Evolutionary conservation across 1,140 invertebrate species (phyloP), one percentile per base, ranked within the genome.

Genomic region (Drosophila aff.): DNA sequence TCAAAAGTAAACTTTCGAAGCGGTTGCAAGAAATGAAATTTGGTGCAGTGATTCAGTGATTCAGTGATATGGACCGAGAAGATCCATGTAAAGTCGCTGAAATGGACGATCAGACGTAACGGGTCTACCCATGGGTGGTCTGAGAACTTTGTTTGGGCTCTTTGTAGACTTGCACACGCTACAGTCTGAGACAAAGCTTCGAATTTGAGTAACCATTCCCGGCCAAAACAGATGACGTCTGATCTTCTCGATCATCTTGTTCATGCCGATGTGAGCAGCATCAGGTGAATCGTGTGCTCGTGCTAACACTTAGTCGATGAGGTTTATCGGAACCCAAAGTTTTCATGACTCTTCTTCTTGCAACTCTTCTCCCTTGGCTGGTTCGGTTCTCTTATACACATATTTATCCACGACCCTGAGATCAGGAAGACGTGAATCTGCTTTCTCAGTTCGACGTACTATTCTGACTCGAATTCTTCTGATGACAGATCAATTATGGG

Each of bases 351-450:
- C 16, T 3, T n/a, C 16, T 9, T 57, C 59, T 11, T 18, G n/a
- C n/a, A 44, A 18, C n/a, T 9, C 28, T 31, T 31, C 28, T 9
- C 28, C 28, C 28, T 31, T 31, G 0, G 28, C 7, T 31, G 2
- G 43, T 40, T 74, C 53, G 3, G 47, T 68, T 41, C 59, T 44
- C 28, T 64, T 79, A 18, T 76, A 79, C 1, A 66, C 41, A 40
- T 59, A 50, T 10, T 65, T 50, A 0, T 49, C 74, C 13, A 41
- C 16, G 44, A 79, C 23, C 18, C 36, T 68, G 1, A 79, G 21
- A 57, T 76, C 72, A 15, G 67, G 67, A 2, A 73, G 43, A 33
- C 43, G 44, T 7, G 18, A n/a, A 43, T 43, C 41, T 8, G 8
- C 16, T 43, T 43, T n/a, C 9, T 18, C n/a, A 43, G 8, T 43